Evolutionary conservation across 2,888 invertebrate species (phyloP), one percentile per base, ranked within the genome.

Genomic region (Drosophila paramelanica): DNA sequence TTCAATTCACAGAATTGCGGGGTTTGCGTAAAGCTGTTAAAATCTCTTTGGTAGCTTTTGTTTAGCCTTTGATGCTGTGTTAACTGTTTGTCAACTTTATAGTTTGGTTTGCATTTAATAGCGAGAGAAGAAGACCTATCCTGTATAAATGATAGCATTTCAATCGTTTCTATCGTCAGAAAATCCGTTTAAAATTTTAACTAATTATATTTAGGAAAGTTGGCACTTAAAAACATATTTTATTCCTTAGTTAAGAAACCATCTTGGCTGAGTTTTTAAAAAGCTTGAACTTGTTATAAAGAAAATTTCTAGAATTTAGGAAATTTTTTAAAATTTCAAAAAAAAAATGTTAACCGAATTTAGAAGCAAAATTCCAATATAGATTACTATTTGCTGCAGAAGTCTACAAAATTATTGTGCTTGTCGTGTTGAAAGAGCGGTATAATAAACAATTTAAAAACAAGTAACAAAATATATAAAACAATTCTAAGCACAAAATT

Each of bases 51-150:
- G 10, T 23, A 52, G 46, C 39, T 49, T 51, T 52, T 51, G 36
- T 31, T 50, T 39, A 66, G 45, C 43, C 58, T 11, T 57, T 57
- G 56, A 53, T 56, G 70, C 71, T 66, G 56, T 27, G 8, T 11
- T 23, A 47, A 58, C 69, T 62, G 43, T 14, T 55, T 39, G 42
- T 42, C 17, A 13, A 13, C 23, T 39, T 46, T 60, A 11, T 23
- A 38, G 14, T 38, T 20, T 20, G 11, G 4, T 38, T 43, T 43
- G 43, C 10, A 17, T 8, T 10, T 10, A 2, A 17, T 41, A 10
- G 17, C 2, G 8, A 4, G 10, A 41, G 17, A 0, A 2, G 10
- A 17, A 41, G 11, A 11, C 3, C 11, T 36, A 13, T 13, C 8
- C 13, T 36, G 8, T 10, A 33, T 33, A 33, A 10, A 33, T 33